Evolutionary conservation across 2,888 invertebrate genomes (phyloP).

Genomic region (Trichopria drosophilae): DNA sequence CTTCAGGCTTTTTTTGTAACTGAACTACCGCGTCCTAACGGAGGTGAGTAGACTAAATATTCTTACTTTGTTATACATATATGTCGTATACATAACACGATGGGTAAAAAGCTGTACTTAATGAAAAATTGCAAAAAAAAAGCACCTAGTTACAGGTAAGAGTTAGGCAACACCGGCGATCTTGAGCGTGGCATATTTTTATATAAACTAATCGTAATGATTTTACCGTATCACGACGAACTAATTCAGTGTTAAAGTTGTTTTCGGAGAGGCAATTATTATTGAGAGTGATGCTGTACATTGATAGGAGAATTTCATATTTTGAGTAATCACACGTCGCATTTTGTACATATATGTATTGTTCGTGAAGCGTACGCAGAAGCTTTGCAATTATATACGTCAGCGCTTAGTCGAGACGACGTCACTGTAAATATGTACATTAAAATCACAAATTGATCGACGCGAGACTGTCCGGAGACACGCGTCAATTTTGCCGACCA

Average conservation of each 20-base stretch:
- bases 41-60: no score
- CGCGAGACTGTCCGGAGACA: constrained; percentile 27
- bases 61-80: no score
- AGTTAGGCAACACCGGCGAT: constrained; percentile 16
- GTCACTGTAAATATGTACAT: constrained; percentile 34
- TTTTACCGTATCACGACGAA: constrained; percentile 15
- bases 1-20: no score
- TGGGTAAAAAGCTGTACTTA: neutral
- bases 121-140: neutral
- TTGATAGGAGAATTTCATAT: constrained; percentile 44
- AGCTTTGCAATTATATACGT: constrained; percentile 11
- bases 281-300: constrained; percentile 28
- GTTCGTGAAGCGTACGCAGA: no score
- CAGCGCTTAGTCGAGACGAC: constrained; percentile 28
- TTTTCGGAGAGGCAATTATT: constrained; percentile 16
- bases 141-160: neutral
- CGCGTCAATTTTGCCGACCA: constrained; percentile 25
- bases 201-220: constrained; percentile 33
- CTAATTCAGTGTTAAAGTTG: constrained; percentile 25
- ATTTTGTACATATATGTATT: constrained; percentile 33
- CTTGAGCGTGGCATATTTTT: constrained; percentile 44
- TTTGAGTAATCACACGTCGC: constrained; percentile 49
- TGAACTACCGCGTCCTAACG: no score
- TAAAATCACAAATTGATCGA: constrained; percentile 6
- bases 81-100: no score